Percentiles rank a stretch among this genome's conserved stretches.
These are phyloP conservation scores for Glyptemys insculpta DNA, from an alignment of 2,797 vertebrate genomes.

Conservation along the genomic window DNA sequence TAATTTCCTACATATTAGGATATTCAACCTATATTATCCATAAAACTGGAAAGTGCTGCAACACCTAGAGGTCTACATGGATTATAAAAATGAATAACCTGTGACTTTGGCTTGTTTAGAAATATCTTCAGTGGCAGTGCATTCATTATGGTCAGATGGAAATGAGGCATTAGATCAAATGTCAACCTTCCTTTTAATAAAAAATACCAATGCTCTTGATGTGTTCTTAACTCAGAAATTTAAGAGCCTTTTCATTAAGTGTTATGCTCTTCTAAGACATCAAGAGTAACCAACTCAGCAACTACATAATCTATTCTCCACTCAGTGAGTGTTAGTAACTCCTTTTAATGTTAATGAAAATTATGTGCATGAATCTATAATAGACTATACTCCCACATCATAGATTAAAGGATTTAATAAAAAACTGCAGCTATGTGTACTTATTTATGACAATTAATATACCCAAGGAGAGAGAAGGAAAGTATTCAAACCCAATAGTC, in stretches of 20 bases:
- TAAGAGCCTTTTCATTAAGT: neutral
- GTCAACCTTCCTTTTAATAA: neutral
- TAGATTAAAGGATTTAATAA: constrained; percentile 27
- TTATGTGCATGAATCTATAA: neutral
- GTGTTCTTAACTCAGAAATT: constrained; percentile 11
- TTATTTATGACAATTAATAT: constrained; percentile 47
- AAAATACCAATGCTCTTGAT: neutral
- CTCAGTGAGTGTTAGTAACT: neutral
- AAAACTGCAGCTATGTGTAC: constrained; percentile 1
- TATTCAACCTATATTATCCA: constrained; percentile 24
- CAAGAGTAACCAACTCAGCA: constrained; percentile 21
- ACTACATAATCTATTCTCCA: neutral
- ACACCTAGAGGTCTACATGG: neutral
- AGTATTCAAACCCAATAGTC: neutral
- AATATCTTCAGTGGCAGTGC: neutral
- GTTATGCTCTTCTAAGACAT: constrained; percentile 3
- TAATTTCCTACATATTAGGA: constrained; percentile 49
- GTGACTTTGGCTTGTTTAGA: constrained; percentile 28
- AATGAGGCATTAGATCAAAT: constrained; percentile 23
- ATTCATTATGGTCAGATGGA: constrained; percentile 11
- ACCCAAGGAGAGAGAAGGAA: neutral
- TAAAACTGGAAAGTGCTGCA: constrained; percentile 14
- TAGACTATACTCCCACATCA: neutral
- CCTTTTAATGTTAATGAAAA: constrained; percentile 19
- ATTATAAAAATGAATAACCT: neutral